Base-by-base conservation (phyloP, 2,888 invertebrate genomes). In the Neuroscelio doddi region DNA sequence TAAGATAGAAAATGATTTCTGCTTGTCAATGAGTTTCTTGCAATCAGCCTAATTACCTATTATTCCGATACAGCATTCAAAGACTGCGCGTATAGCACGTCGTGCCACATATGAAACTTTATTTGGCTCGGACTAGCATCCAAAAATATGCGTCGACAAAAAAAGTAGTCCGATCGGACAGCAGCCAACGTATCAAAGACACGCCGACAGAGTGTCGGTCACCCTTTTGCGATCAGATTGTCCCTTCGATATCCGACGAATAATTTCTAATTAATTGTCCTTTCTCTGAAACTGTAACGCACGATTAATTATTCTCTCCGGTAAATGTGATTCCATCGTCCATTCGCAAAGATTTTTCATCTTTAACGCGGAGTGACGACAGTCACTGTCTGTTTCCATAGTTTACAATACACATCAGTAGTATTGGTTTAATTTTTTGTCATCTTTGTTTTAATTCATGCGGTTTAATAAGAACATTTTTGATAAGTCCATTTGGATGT, bases 111-210 rank as follows among this genome's bases (percentile, higher is more conserved):
- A 44, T 41, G 39, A 49, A 57, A 59, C 65, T 66, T 70, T 70
- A 71, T 72, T 75, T 70, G 55, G 64, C 68, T 55, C 53, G 69
- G 64, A 58, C 52, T 49, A 61, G 42, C 62, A 56, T 61, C 50
- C 50, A 42, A 52, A 58, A 59, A 59, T 61, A 58, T 50, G 34
- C 42, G 55, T 39, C 27, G 34, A 42, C 53, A 70, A 70, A 74
- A 41, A 65, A 76, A 78, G 74, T 74, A 77, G 76, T 76, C 71
- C 75, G 75, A 71, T 68, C 47, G 71, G 76, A 77, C 78, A 78
- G 77, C 78, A 78, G 77, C 72, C 79, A 80, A 81, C 75, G 71
- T 74, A 74, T 80, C 80, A 80, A 80, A 80, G 80, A 75, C 71
- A 69, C 67, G 71, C 80, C 80, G 80, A 74, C 77, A 14, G 52